phyloP scores from a whole-genome alignment of 2,113 vertebrate species.

The Actenoides hombroni region DNA sequence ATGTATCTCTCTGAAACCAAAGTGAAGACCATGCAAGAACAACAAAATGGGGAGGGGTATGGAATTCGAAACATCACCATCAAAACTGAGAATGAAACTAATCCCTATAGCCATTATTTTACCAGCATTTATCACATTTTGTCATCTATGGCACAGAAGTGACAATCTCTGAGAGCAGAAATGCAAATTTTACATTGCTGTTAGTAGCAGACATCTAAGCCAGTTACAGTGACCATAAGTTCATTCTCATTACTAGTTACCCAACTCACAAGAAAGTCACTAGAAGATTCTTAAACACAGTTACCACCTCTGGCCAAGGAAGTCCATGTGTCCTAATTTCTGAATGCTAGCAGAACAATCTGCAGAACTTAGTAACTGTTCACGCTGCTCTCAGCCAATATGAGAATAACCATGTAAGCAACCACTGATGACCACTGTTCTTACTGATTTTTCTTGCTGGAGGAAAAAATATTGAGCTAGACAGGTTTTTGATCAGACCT shows the following conservation, averaged over 20 bases:
- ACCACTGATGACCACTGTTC: background rate
- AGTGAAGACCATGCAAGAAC: background rate
- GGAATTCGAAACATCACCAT: background rate
- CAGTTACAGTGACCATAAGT: accelerated
- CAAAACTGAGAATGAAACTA: background rate
- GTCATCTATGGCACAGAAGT: background rate
- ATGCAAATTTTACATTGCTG: background rate
- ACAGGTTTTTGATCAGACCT: background rate
- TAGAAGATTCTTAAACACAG: background rate
- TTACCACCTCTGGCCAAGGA: background rate
- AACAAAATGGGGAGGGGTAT: background rate
- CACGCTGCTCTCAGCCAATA: background rate
- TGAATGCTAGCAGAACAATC: background rate
- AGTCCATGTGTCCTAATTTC: background rate
- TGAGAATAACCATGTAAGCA: background rate
- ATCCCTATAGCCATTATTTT: background rate
- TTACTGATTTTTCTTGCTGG: background rate
- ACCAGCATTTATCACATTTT: background rate
- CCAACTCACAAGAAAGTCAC: background rate
- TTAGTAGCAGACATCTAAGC: background rate
- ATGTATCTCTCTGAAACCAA: background rate
- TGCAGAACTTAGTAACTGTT: background rate
- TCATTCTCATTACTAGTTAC: background rate
- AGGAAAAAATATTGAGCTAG: background rate
- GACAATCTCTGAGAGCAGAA: background rate